Evolutionary conservation across 2,797 vertebrate species (phyloP), one percentile per base, ranked within the genome.

Genomic region (Betta splendens): DNA sequence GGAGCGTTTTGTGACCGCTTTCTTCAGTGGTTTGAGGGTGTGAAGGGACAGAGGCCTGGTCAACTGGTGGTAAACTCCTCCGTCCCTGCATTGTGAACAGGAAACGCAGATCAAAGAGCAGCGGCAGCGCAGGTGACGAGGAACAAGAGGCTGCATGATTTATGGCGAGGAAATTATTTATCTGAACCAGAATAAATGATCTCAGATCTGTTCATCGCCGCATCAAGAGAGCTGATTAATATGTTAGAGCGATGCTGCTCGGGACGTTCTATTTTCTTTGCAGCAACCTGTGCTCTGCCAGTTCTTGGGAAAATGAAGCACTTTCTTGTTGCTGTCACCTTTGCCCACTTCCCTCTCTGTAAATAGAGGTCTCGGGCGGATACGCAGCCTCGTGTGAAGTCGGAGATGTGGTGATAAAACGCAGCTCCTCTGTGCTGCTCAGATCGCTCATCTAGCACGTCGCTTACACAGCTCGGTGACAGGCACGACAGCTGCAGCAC

Each of bases 401-500:
- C 66, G 39, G 23, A 77, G 55, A 80, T 67, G 64, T 44, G 9
- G 37, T 21, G 63, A 81, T 82, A 58, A 68, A 74, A 75, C 72
- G 26, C 15, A 4, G 25, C 46, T 60, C 48, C 22, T 35, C 69
- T 61, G 58, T 58, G n/a, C 37, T 18, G 32, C 69, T 69, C 39
- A 65, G 42, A 62, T 75, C 26, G 12, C 45, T 68, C 56, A 50
- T 32, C 56, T 65, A 72, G 85, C 81, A 73, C 85, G 28, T 49
- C 85, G 85, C 91, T 92, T 89, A 88, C 87, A 85, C 42, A 51
- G 54, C 32, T 51, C 54, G 69, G 52, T 83, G 67, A 83, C 71
- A 73, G 89, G 90, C 82, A 85, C 64, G 82, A 86, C 88, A 92
- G 81, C 79, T 89, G 83, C 80, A 85, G 86, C 81, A 88, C 83